A percentile compares a stretch with the other conserved stretches of the same genome.
Evolutionary conservation across 2,113 vertebrate genomes (phyloP).

Genomic region (Brachypodius melanocephalos): DNA sequence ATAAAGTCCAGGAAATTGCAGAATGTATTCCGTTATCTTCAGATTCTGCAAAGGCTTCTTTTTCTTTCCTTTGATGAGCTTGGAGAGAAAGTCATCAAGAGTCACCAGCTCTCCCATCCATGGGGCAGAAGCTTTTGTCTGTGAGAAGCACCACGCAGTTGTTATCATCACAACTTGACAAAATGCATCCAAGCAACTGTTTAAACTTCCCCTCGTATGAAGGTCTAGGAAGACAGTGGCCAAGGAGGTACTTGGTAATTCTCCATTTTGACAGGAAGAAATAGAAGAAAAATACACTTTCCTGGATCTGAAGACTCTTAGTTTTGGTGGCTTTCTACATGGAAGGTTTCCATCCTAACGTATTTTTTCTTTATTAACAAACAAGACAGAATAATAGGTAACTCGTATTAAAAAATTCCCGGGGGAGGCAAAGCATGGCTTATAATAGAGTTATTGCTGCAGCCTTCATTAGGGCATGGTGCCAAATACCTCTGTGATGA

Average conservation of each 20-base stretch:
- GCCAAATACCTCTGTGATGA: slow-evolving; percentile 14
- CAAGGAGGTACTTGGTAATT: not conserved
- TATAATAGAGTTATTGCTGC: not conserved
- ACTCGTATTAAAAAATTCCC: not conserved
- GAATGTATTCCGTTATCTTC: not conserved
- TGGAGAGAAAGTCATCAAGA: not conserved
- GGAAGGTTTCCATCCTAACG: not conserved
- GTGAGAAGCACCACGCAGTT: not conserved
- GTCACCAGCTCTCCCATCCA: not conserved
- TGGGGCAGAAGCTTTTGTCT: not conserved
- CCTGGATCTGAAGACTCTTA: not conserved
- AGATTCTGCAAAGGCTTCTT: not conserved
- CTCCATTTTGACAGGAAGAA: not conserved
- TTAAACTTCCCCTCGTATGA: not conserved
- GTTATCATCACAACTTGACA: not conserved
- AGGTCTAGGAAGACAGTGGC: not conserved
- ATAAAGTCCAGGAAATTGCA: not conserved
- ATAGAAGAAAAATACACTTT: not conserved
- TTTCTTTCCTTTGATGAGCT: not conserved
- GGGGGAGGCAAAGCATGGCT: not conserved
- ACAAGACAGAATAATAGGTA: not conserved
- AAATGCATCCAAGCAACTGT: not conserved
- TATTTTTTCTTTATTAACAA: slow-evolving; percentile 2
- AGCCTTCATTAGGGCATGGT: not conserved
- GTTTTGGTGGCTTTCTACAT: not conserved